phyloP scores from a whole-genome alignment of 2,113 vertebrate species.

The Mastomys natalensis region DNA sequence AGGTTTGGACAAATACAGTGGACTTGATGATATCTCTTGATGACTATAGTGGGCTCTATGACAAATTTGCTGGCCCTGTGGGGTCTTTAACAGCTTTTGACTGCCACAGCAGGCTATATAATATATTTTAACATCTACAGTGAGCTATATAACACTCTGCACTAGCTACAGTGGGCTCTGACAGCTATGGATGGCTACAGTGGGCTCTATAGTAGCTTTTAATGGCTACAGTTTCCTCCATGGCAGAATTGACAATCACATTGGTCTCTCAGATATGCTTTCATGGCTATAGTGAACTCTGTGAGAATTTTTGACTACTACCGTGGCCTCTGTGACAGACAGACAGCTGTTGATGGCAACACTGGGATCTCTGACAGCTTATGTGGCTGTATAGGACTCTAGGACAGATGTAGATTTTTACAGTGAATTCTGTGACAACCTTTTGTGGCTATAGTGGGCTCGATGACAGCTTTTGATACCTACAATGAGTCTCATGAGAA shows the following conservation, averaged over 20 bases:
- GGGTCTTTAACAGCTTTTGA: too few species aligned
- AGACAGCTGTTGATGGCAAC: neutral
- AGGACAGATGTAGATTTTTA: too few species aligned
- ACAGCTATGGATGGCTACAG: neutral
- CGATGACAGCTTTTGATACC: neutral
- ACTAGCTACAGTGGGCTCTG: neutral
- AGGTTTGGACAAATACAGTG: neutral
- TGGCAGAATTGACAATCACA: neutral
- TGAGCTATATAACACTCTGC: neutral
- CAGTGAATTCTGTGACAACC: neutral
- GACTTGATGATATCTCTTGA: neutral
- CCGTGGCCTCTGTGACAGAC: neutral
- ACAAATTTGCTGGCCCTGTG: neutral
- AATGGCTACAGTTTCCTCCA: neutral
- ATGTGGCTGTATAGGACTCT: too few species aligned
- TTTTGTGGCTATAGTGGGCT: neutral
- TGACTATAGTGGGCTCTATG: neutral
- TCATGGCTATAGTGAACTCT: neutral
- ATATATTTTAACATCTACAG: neutral
- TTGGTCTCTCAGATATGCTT: neutral
- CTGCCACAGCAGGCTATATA: neutral
- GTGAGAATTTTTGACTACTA: neutral
- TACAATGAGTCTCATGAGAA: neutral
- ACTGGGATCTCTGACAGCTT: neutral
- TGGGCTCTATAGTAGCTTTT: neutral